Percentiles rank a stretch among this genome's conserved stretches.
These are phyloP conservation scores for Macroramphosus scolopax DNA, from an alignment of 2,797 vertebrate genomes.

Conservation along the genomic window DNA sequence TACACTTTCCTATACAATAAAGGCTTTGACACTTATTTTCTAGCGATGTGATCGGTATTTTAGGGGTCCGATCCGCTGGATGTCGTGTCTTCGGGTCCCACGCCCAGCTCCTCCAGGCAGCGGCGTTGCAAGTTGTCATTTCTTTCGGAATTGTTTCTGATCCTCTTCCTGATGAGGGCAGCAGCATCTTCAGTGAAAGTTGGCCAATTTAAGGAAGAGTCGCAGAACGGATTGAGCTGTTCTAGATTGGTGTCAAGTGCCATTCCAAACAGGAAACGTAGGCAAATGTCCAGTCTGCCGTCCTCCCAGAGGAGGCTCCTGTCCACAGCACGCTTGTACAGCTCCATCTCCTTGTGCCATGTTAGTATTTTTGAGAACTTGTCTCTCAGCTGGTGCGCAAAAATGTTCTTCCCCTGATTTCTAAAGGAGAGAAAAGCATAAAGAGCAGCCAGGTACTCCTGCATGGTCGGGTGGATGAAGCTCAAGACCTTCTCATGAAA, in stretches of 20 bases:
- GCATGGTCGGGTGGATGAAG: conserved; percentile 77
- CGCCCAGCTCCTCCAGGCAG: conserved; percentile 70
- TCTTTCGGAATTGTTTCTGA: conserved; percentile 47
- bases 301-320: conserved; percentile 50
- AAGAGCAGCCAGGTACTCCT: conserved; percentile 78
- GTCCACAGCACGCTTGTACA: conserved; percentile 66
- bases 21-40: background rate
- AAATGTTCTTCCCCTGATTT: conserved; percentile 57
- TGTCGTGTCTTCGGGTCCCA: background rate
- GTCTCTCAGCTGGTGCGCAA: conserved; percentile 39
- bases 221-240: conserved; percentile 52
- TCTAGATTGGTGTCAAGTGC: conserved; percentile 52
- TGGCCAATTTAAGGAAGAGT: conserved; percentile 15
- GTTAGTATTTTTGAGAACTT: conserved; percentile 43
- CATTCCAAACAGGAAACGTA: conserved; percentile 77
- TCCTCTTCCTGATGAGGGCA: conserved; percentile 61
- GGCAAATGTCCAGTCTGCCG: conserved; percentile 66
- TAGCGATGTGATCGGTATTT: no score
- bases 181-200: conserved; percentile 30
- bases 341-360: conserved; percentile 24
- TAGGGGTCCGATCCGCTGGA: no score
- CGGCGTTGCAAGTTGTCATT: conserved; percentile 39
- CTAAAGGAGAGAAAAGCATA: conserved; percentile 64
- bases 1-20: no score
- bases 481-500: conserved; percentile 52